Percentiles rank a stretch among this genome's conserved stretches.
Conservation (phyloP, 1,140 invertebrate species). For the Zophobas atratus region DNA sequence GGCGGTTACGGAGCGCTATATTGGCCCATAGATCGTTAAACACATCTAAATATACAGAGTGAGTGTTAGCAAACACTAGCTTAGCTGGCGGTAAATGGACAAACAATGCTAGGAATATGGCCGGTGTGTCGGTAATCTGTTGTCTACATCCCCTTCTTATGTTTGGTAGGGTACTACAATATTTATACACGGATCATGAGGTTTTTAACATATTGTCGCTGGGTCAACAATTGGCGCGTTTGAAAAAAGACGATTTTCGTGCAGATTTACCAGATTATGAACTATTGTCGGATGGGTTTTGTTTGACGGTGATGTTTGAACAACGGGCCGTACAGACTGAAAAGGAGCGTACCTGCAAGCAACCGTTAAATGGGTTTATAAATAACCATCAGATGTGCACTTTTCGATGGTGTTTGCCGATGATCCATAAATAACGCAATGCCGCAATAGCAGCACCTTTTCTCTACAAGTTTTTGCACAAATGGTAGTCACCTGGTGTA, state of each 20-base stretch:
- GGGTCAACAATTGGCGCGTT: conserved; percentile 7
- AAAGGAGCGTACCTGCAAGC: no score
- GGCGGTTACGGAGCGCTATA: conserved; percentile 50
- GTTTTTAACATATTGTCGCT: conserved; percentile 55
- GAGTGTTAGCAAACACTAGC: conserved; percentile 58
- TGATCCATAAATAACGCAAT: no score
- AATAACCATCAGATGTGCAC: neutral
- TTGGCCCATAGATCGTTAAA: conserved; percentile 48
- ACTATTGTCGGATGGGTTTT: conserved; percentile 2
- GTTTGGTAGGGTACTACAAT: conserved; percentile 60
- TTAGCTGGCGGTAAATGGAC: conserved; percentile 67
- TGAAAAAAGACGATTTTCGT: conserved; percentile 20
- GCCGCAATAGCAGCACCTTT: no score
- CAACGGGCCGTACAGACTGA: no score
- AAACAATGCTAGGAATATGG: conserved; percentile 61
- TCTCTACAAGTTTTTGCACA: no score
- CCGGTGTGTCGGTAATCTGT: conserved; percentile 63
- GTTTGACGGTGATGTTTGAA: neutral
- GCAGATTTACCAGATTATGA: conserved; percentile 2
- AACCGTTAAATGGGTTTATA: conserved; percentile 3
- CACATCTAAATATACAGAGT: conserved; percentile 57
- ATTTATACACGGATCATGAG: conserved; percentile 61
- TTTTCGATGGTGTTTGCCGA: no score
- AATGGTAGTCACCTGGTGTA: no score
- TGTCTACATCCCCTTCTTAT: conserved; percentile 64